phyloP scores from a whole-genome alignment of 1,140 invertebrate species.

The Cydia pomonella region DNA sequence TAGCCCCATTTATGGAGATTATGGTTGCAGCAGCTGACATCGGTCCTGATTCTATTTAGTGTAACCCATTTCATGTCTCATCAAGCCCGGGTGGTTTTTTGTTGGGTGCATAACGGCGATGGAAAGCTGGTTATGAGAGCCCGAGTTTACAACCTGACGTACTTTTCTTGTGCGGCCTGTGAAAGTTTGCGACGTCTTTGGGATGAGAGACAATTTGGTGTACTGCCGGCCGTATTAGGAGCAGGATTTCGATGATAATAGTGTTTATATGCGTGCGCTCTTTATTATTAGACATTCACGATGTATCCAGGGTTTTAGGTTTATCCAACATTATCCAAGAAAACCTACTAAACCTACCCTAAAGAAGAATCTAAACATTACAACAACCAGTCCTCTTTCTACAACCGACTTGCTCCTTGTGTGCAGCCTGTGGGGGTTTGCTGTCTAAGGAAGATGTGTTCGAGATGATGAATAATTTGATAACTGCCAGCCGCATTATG shows the following conservation, averaged over 20 bases:
- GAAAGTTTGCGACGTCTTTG: constrained; percentile 70
- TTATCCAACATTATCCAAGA: too few relatives aligned
- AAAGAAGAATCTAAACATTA: too few relatives aligned
- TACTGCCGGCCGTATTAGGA: constrained; percentile 87
- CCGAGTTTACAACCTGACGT: constrained; percentile 93
- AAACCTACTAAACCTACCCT: too few relatives aligned
- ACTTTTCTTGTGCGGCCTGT: constrained; percentile 94
- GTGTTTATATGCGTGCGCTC: constrained; percentile 75
- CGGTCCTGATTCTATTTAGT: too few relatives aligned
- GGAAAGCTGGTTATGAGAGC: constrained; percentile 97
- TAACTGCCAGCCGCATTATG: constrained; percentile 87
- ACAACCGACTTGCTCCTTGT: constrained; percentile 95
- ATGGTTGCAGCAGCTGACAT: too few relatives aligned
- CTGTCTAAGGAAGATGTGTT: constrained; percentile 94
- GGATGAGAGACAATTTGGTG: constrained; percentile 85
- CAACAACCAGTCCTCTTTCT: too few relatives aligned
- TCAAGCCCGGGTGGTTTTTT: too few relatives aligned
- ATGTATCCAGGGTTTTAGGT: too few relatives aligned
- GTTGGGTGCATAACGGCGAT: too few relatives aligned
- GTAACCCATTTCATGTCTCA: too few relatives aligned
- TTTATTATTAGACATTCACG: too few relatives aligned
- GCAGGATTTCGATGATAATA: constrained; percentile 80
- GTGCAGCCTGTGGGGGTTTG: constrained; percentile 89
- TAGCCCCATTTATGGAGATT: too few relatives aligned
- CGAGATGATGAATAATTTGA: constrained; percentile 89